Conservation (phyloP, 2,888 invertebrate genomes). For the Patella depressa region DNA sequence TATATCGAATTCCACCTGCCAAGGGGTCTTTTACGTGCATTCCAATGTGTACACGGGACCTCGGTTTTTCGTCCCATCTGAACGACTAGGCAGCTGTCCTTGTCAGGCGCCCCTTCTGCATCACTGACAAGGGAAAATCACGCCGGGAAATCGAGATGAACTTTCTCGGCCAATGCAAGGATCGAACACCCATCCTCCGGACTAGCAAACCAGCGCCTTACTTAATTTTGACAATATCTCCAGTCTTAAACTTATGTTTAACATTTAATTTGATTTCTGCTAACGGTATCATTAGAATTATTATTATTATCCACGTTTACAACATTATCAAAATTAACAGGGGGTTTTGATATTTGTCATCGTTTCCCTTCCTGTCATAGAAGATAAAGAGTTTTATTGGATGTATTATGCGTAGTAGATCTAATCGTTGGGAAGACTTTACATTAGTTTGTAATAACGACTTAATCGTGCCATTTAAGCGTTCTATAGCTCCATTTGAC, state of each 20-base stretch:
- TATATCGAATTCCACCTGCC: too few relatives aligned
- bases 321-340: background rate
- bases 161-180: too few relatives aligned
- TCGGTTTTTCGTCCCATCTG: too few relatives aligned
- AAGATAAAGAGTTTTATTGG: background rate
- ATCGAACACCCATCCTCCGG: too few relatives aligned
- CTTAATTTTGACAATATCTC: background rate
- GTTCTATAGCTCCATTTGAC: background rate
- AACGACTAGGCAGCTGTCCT: too few relatives aligned
- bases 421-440: background rate
- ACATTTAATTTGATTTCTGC: background rate
- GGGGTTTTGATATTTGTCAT: background rate
- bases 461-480: background rate
- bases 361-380: background rate
- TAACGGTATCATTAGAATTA: background rate
- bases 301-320: too few relatives aligned
- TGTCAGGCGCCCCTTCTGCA: too few relatives aligned
- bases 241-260: background rate
- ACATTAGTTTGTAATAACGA: background rate
- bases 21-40: too few relatives aligned
- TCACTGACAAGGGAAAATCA: too few relatives aligned
- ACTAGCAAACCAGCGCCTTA: too few relatives aligned
- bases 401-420: background rate
- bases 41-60: too few relatives aligned
- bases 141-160: too few relatives aligned